Evolutionary conservation across 2,113 vertebrate species (phyloP).

Genomic region (Datnioides undecimradiatus): DNA sequence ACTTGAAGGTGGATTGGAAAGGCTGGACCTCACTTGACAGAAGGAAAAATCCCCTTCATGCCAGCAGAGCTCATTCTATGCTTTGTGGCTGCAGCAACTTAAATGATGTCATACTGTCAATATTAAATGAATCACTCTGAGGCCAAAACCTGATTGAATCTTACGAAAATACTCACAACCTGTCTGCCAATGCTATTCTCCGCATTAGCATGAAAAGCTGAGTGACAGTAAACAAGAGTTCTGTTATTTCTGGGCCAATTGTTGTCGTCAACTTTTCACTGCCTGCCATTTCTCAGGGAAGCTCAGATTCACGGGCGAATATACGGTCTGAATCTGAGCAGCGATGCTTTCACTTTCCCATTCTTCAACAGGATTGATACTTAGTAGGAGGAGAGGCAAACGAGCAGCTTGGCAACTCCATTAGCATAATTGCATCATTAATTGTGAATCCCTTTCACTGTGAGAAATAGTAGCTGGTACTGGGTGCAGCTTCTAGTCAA

Average conservation of each 20-base stretch:
- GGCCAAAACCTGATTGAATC: neutral
- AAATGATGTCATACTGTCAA: constrained; percentile 34
- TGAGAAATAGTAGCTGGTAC: constrained; percentile 74
- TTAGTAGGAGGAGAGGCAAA: constrained; percentile 63
- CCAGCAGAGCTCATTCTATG: constrained; percentile 31
- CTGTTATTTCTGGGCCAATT: constrained; percentile 2
- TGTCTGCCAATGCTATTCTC: neutral
- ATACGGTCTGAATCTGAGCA: constrained; percentile 23
- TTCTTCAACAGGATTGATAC: constrained; percentile 72
- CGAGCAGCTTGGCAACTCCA: constrained; percentile 63
- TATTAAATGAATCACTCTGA: neutral
- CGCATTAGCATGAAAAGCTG: neutral
- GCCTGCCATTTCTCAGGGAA: constrained; percentile 18
- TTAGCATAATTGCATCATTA: constrained; percentile 85
- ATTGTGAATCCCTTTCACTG: constrained; percentile 77
- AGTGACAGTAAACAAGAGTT: constrained; percentile 17
- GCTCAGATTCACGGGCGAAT: constrained; percentile 13
- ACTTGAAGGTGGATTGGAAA: constrained; percentile 33
- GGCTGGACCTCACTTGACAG: neutral
- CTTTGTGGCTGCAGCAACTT: neutral
- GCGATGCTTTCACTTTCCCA: constrained; percentile 53
- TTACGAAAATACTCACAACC: neutral
- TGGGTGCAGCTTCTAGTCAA: constrained; percentile 62
- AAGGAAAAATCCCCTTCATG: constrained; percentile 41
- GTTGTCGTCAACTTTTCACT: constrained; percentile 10